Percentiles rank a stretch among this genome's conserved stretches.
These are phyloP conservation scores for Strix aluco DNA, from an alignment of 2,113 vertebrate genomes.

Conservation along the genomic window DNA sequence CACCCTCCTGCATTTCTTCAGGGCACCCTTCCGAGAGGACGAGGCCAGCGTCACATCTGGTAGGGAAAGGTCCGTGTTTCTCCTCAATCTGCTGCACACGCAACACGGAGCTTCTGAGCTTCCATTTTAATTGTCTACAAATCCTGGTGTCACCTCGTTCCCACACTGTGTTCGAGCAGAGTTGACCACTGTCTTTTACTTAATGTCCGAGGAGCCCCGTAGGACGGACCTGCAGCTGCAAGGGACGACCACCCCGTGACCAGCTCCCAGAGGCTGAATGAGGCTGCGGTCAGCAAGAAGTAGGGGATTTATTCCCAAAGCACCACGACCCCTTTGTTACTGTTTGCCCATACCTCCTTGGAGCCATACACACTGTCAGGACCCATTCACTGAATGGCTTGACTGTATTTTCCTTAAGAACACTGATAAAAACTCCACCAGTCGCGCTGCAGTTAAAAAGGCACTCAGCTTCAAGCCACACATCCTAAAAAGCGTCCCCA, in stretches of 20 bases:
- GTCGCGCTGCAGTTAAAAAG: neutral
- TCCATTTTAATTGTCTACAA: neutral
- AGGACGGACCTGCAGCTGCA: neutral
- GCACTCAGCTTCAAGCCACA: neutral
- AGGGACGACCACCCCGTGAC: accelerated
- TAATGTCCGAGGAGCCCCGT: accelerated
- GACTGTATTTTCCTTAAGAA: neutral
- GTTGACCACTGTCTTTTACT: neutral
- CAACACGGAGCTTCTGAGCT: neutral
- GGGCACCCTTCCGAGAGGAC: neutral
- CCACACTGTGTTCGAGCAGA: accelerated
- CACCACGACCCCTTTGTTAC: accelerated
- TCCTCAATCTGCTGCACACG: neutral
- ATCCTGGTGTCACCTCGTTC: accelerated
- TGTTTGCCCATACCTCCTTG: neutral
- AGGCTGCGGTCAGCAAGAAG: neutral
- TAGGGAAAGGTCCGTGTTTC: neutral
- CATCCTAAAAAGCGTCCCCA: neutral
- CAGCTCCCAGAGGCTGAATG: neutral
- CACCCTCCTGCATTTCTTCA: accelerated
- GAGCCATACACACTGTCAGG: neutral
- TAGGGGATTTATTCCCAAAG: neutral
- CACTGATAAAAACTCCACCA: neutral
- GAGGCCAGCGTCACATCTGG: neutral
- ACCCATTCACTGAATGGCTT: neutral